Conservation (phyloP, 2,888 invertebrate species). For the Drosophila seclusa region DNA sequence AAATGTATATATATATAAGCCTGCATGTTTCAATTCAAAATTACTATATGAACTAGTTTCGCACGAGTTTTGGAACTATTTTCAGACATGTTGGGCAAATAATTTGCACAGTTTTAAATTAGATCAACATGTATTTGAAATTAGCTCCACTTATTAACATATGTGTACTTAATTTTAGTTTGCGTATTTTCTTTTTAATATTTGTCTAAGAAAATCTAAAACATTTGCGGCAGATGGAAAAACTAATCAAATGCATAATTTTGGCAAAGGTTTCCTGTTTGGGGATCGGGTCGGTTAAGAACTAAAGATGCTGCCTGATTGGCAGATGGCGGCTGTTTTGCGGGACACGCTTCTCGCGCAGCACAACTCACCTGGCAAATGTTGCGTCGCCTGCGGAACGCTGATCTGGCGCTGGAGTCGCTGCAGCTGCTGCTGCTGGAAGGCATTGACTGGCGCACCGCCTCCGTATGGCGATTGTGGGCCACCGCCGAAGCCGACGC, state of each 20-base stretch:
- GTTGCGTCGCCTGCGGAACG: constrained; percentile 85
- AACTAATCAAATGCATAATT: neutral
- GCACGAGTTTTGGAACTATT: neutral
- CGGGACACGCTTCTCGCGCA: neutral
- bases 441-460: constrained; percentile 67
- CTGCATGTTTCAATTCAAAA: neutral
- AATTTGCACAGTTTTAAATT: neutral
- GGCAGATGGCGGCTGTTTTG: neutral
- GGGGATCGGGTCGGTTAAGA: neutral
- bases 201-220: neutral
- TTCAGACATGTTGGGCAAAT: neutral
- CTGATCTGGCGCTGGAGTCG: constrained; percentile 84
- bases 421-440: constrained; percentile 84
- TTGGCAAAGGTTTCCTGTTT: neutral
- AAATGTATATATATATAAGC: neutral
- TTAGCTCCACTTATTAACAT: constrained; percentile 1
- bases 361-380: constrained; percentile 83
- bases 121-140: neutral
- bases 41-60: constrained; percentile 1
- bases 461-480: constrained; percentile 82
- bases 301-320: constrained; percentile 4
- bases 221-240: neutral
- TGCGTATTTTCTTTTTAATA: neutral
- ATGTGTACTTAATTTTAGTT: neutral
- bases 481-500: constrained; percentile 63